phyloP scores from a whole-genome alignment of 2,888 invertebrate genomes.

The Zaprionus obscuricornis region DNA sequence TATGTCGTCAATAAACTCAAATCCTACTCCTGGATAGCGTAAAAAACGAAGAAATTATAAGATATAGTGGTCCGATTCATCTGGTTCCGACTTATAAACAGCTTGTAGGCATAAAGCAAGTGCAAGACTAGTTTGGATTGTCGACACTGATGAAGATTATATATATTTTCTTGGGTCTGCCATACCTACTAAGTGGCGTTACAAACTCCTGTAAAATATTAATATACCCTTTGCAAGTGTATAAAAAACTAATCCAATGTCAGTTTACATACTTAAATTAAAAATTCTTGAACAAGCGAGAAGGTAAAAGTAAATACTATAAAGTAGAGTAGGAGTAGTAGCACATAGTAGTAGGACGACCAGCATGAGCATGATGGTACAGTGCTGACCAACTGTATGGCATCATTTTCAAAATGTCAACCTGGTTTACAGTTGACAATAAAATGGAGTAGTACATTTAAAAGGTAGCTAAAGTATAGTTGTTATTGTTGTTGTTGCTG shows the following conservation, averaged over 20 bases:
- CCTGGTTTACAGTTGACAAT: constrained; percentile 75
- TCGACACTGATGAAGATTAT: too few species aligned
- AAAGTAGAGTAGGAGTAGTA: neutral
- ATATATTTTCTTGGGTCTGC: too few species aligned
- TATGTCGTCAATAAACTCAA: too few species aligned
- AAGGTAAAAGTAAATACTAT: constrained; percentile 23
- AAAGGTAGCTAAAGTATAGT: constrained; percentile 48
- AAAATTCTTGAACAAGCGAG: constrained; percentile 63
- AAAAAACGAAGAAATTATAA: too few species aligned
- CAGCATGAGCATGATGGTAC: neutral
- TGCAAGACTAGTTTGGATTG: too few species aligned
- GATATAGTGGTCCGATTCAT: too few species aligned
- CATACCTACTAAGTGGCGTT: too few species aligned
- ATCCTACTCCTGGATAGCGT: too few species aligned
- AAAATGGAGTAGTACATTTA: constrained; percentile 80
- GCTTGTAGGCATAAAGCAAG: too few species aligned
- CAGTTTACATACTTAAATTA: constrained; percentile 78
- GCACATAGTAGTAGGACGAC: neutral
- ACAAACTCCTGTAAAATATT: too few species aligned
- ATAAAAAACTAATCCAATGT: constrained; percentile 75
- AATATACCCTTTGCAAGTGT: too few species aligned
- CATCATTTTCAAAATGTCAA: constrained; percentile 71
- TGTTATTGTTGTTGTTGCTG: constrained; percentile 3
- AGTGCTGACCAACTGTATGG: constrained; percentile 34
- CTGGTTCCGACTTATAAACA: too few species aligned